phyloP scores from a whole-genome alignment of 2,797 vertebrate species.

The Steatocranus sp. region DNA sequence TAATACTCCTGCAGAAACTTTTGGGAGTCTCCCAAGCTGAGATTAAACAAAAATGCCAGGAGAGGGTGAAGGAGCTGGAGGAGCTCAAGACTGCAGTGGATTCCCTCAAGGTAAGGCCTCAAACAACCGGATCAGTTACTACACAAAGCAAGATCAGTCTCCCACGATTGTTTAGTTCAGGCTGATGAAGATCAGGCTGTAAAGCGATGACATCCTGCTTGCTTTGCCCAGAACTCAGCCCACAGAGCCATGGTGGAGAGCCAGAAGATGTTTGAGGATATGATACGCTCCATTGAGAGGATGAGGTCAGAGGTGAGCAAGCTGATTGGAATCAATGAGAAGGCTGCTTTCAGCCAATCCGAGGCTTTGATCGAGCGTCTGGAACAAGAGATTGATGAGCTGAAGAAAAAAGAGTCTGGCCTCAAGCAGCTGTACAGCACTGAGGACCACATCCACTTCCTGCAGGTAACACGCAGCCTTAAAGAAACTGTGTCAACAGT shows the following conservation, averaged over 20 bases:
- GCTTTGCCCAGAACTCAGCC: constrained; percentile 70
- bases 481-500: background rate
- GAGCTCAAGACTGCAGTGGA: constrained; percentile 80
- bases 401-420: constrained; percentile 76
- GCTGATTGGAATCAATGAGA: constrained; percentile 82
- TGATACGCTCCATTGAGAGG: constrained; percentile 82
- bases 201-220: background rate
- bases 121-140: background rate
- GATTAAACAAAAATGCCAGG: constrained; percentile 80
- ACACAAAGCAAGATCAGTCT: background rate
- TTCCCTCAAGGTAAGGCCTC: constrained; percentile 71
- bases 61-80: constrained; percentile 81
- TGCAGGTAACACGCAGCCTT: constrained; percentile 57
- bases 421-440: constrained; percentile 77
- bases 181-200: background rate
- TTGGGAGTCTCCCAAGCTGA: constrained; percentile 78
- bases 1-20: constrained; percentile 74
- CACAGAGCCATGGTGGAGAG: constrained; percentile 81
- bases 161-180: accelerated
- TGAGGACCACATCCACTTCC: constrained; percentile 78
- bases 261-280: constrained; percentile 83
- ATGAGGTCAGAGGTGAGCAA: constrained; percentile 82
- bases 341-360: constrained; percentile 78
- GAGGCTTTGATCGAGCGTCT: constrained; percentile 80
- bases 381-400: constrained; percentile 82